Percentiles rank a stretch among this genome's conserved stretches.
phyloP scores from a whole-genome alignment of 2,888 invertebrate genomes.

The Opisthograptis luteolata region DNA sequence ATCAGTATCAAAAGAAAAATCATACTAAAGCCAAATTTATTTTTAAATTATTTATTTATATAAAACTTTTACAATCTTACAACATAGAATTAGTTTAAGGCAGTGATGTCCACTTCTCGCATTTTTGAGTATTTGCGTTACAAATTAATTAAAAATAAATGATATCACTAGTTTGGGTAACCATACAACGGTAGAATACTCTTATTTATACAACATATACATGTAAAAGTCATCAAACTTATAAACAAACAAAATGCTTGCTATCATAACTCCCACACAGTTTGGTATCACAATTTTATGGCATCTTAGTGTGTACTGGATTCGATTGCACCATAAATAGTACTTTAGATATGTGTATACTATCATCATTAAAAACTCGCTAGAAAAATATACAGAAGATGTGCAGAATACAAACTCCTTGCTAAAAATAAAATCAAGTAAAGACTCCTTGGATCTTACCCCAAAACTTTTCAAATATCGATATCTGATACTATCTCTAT shows the following conservation, averaged over 20 bases:
- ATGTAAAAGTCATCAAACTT: conserved; percentile 42
- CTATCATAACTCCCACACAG: conserved; percentile 41
- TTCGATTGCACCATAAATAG: conserved; percentile 28
- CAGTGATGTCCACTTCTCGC: conserved; percentile 68
- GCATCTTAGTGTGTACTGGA: conserved; percentile 53
- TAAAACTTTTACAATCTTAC: conserved; percentile 64
- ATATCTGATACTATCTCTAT: not conserved
- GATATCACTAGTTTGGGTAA: conserved; percentile 60
- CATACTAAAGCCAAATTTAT: conserved; percentile 6
- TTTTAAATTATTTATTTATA: conserved; percentile 48
- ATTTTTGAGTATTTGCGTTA: conserved; percentile 74
- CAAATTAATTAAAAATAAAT: conserved; percentile 50
- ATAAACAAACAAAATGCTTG: conserved; percentile 40
- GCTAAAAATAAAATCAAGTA: too few species aligned
- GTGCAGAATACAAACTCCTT: too few species aligned
- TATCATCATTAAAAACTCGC: too few species aligned
- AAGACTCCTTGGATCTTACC: too few species aligned
- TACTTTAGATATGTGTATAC: too few species aligned
- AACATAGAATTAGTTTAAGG: conserved; percentile 74
- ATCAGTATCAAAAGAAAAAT: not conserved
- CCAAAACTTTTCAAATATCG: too few species aligned
- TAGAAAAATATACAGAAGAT: too few species aligned
- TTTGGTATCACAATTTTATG: conserved; percentile 81
- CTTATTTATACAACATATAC: conserved; percentile 38
- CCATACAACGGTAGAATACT: conserved; percentile 39